These are phyloP conservation scores for Poicephalus gulielmi DNA, from an alignment of 2,113 vertebrate genomes.

Conservation along the genomic window DNA sequence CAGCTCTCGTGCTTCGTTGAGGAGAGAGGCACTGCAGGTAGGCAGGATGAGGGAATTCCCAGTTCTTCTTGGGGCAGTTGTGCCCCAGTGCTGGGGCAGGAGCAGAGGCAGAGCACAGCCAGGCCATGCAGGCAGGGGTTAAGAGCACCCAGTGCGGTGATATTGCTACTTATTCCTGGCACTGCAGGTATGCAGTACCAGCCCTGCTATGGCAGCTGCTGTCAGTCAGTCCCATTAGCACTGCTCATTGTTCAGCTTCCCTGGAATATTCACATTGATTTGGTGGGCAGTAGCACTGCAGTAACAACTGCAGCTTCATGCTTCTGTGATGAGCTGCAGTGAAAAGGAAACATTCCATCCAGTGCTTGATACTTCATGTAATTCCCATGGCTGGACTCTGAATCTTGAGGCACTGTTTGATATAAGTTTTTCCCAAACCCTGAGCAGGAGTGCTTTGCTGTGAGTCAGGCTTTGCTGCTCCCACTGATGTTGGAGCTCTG, in stretches of 20 bases:
- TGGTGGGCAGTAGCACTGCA: background rate
- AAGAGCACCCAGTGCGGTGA: background rate
- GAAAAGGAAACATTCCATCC: background rate
- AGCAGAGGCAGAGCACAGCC: background rate
- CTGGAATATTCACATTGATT: background rate
- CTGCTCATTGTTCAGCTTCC: background rate
- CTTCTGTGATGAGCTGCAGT: background rate
- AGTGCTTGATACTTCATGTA: fast-evolving
- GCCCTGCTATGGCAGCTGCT: background rate
- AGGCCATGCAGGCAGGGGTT: background rate
- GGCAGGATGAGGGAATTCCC: background rate
- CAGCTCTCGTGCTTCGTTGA: background rate
- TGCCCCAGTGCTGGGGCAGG: background rate
- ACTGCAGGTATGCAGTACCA: background rate
- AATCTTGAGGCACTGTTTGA: background rate
- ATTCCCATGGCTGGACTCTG: background rate
- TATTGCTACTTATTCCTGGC: background rate
- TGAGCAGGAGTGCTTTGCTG: background rate
- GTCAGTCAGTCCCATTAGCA: background rate
- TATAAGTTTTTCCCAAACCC: background rate
- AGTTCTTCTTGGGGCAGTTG: background rate
- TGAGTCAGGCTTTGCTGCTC: background rate
- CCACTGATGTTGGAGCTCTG: background rate
- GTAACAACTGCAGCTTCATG: background rate
- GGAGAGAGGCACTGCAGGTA: background rate